These are phyloP conservation scores for Rhysida immarginata DNA, from an alignment of 1,140 invertebrate genomes.

Conservation along the genomic window DNA sequence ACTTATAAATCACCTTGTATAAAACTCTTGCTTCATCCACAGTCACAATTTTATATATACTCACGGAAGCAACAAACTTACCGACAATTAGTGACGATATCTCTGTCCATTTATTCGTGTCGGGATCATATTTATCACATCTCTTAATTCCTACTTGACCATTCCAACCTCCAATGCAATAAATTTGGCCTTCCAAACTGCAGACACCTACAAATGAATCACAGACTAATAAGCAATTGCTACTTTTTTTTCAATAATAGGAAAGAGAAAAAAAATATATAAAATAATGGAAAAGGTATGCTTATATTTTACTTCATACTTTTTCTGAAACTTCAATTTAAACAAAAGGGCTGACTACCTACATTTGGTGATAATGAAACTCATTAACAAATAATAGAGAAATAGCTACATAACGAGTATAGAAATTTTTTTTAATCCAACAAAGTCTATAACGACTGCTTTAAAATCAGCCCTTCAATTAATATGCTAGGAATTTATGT, in stretches of 20 bases:
- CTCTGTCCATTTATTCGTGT: conserved; percentile 42
- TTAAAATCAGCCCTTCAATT: not conserved
- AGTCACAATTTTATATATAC: too few relatives aligned
- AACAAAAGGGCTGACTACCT: conserved; percentile 5
- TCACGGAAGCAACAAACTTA: conserved; percentile 27
- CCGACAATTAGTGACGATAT: conserved; percentile 48
- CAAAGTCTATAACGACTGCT: too few relatives aligned
- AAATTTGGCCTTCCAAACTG: conserved; percentile 47
- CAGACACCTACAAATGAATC: conserved; percentile 44
- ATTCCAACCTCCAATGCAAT: conserved; percentile 65
- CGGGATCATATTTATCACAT: conserved; percentile 54
- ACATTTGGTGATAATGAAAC: not conserved
- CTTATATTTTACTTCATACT: conserved; percentile 12
- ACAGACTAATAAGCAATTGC: not conserved
- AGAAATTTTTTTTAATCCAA: too few relatives aligned
- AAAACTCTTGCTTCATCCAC: too few relatives aligned
- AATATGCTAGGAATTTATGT: not conserved
- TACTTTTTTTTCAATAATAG: not conserved
- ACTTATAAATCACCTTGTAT: too few relatives aligned
- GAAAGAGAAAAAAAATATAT: conserved; percentile 8
- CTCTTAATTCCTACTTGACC: conserved; percentile 54
- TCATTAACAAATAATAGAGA: not conserved
- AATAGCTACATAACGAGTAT: too few relatives aligned
- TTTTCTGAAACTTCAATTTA: conserved; percentile 5
- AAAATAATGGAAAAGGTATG: conserved; percentile 1